Conservation (phyloP, 64 coral and sea anemone species). For the Astreopora myriophthalma region DNA sequence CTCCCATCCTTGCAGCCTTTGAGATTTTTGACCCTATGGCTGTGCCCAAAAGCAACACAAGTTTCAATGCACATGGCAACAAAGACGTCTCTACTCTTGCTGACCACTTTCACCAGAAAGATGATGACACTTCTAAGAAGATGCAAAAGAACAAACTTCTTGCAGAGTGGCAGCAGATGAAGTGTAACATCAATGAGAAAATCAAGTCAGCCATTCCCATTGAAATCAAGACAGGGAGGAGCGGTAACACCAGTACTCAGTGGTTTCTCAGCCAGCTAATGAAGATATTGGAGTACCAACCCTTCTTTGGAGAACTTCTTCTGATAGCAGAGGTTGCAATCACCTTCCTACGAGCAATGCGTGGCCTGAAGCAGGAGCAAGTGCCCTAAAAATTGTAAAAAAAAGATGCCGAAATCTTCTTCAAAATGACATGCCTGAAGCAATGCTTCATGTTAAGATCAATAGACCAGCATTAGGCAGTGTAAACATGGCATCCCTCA, state of each 20-base stretch:
- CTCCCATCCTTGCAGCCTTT: conserved; percentile 24
- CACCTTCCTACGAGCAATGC: conserved; percentile 37
- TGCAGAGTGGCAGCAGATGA: conserved; percentile 56
- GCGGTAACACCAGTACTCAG: conserved; percentile 40
- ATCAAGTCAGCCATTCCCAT: conserved; percentile 17
- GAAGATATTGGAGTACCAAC: conserved; percentile 10
- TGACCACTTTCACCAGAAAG: conserved; percentile 29
- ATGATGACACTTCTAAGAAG: conserved; percentile 26
- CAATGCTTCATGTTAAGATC: conserved; percentile 64
- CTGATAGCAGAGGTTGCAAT: conserved; percentile 13
- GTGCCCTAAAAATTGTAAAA: conserved; percentile 50
- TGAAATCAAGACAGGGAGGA: conserved; percentile 39
- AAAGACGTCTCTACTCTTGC: background rate
- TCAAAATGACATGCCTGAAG: conserved; percentile 52
- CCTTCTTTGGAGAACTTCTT: conserved; percentile 38
- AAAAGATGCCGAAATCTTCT: conserved; percentile 14
- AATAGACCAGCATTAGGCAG: conserved; percentile 50
- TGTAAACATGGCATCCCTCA: conserved; percentile 10
- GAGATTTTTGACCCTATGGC: conserved; percentile 42
- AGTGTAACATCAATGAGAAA: conserved; percentile 35
- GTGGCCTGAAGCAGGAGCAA: conserved; percentile 58
- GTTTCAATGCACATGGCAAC: conserved; percentile 10
- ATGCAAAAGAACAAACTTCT: conserved; percentile 26
- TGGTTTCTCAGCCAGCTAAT: conserved; percentile 41
- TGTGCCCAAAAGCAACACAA: conserved; percentile 9